Percentiles rank a stretch among this genome's conserved stretches.
phyloP scores from a whole-genome alignment of 1,140 invertebrate species.

The Bombus waltoni region DNA sequence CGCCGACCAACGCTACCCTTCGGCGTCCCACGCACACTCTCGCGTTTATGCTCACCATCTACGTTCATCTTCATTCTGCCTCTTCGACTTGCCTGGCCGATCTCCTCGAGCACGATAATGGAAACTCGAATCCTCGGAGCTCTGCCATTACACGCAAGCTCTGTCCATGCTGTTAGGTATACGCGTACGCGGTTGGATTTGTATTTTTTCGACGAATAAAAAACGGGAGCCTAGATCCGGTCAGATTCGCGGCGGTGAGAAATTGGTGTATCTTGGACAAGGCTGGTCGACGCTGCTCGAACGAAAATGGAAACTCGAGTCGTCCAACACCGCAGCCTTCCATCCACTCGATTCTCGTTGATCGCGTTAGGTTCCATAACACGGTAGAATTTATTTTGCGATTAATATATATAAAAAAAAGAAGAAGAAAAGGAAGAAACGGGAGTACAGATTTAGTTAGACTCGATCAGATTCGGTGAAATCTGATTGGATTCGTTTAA shows the following conservation, averaged over 20 bases:
- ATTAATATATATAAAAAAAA: neutral
- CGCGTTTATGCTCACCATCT: conserved; percentile 1
- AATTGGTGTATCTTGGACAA: too few relatives aligned
- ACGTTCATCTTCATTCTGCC: conserved; percentile 29
- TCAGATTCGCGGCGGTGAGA: too few relatives aligned
- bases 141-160: too few relatives aligned
- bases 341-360: too few relatives aligned
- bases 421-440: neutral
- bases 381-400: conserved; percentile 24
- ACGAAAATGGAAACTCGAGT: neutral
- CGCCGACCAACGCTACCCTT: conserved; percentile 14
- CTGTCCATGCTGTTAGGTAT: too few relatives aligned
- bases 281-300: too few relatives aligned
- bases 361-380: too few relatives aligned
- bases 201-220: too few relatives aligned
- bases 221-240: too few relatives aligned
- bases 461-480: neutral
- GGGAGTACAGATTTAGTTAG: too few relatives aligned
- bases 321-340: too few relatives aligned
- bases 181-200: too few relatives aligned
- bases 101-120: conserved; percentile 17
- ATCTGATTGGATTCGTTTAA: neutral
- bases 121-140: conserved; percentile 5
- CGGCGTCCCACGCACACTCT: neutral
- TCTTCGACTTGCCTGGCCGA: neutral